Conservation (phyloP, 1,140 invertebrate genomes). For the Drosophila jambulina region DNA sequence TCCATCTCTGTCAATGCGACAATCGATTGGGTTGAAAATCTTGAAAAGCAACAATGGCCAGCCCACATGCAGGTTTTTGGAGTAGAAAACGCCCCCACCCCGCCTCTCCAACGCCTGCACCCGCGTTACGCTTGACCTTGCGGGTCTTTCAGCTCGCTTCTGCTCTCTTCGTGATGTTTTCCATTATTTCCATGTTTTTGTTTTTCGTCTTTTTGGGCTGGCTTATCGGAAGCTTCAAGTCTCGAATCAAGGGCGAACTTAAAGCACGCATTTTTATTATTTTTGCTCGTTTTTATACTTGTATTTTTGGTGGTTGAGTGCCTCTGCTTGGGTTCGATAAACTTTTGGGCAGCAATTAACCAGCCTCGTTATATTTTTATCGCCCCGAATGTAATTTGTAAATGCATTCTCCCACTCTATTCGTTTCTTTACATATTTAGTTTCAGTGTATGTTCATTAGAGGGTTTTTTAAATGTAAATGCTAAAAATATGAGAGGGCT, state of each 20-base stretch:
- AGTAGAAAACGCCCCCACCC: slow-evolving; percentile 17
- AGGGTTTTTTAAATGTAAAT: background rate
- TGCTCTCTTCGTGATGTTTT: slow-evolving; percentile 63
- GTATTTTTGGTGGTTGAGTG: slow-evolving; percentile 27
- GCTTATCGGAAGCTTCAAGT: slow-evolving; percentile 70
- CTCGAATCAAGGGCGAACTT: slow-evolving; percentile 62
- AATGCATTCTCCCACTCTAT: slow-evolving; percentile 7
- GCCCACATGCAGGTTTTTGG: slow-evolving; percentile 27
- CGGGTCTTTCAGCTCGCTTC: slow-evolving; percentile 6
- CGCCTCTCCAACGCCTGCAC: slow-evolving; percentile 15
- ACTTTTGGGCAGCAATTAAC: slow-evolving; percentile 34
- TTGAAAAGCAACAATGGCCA: slow-evolving; percentile 20
- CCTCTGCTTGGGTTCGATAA: slow-evolving; percentile 40
- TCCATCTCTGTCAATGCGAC: slow-evolving; percentile 13
- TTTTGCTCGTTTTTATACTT: slow-evolving; percentile 24
- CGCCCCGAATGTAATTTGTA: slow-evolving; percentile 28
- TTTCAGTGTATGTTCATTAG: background rate
- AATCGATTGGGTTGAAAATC: slow-evolving; percentile 34
- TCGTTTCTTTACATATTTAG: background rate
- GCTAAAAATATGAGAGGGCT: background rate
- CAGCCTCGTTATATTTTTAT: slow-evolving; percentile 34
- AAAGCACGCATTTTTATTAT: slow-evolving; percentile 35
- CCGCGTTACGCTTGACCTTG: slow-evolving; percentile 60
- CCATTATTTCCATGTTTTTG: slow-evolving; percentile 6
- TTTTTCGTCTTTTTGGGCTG: slow-evolving; percentile 12